phyloP scores from a whole-genome alignment of 2,888 invertebrate genomes.

The Drosophila dives region DNA sequence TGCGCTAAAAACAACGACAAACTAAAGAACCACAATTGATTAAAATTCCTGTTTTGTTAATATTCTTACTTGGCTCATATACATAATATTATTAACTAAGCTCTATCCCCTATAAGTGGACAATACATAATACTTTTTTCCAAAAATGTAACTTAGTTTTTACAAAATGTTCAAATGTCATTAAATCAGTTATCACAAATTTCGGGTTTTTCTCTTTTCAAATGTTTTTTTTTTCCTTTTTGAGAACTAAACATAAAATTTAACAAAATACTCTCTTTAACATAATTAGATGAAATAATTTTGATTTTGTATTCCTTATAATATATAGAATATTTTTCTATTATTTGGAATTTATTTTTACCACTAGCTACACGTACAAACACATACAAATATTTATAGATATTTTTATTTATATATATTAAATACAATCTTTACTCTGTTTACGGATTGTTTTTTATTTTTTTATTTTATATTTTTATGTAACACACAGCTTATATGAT shows the following conservation, averaged over 20 bases:
- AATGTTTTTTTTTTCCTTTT: constrained; percentile 9
- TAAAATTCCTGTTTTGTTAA: constrained; percentile 64
- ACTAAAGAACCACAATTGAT: constrained; percentile 56
- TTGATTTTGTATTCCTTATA: constrained; percentile 30
- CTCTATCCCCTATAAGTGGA: constrained; percentile 28
- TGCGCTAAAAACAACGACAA: constrained; percentile 70
- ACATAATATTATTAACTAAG: constrained; percentile 35
- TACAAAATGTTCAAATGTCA: constrained; percentile 56
- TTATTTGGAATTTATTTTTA: constrained; percentile 38
- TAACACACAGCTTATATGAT: constrained; percentile 52
- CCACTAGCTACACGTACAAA: constrained; percentile 64
- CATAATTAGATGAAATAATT: constrained; percentile 6
- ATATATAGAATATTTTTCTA: constrained; percentile 14
- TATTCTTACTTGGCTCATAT: constrained; percentile 34
- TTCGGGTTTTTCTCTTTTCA: constrained; percentile 36
- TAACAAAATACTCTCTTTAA: constrained; percentile 7
- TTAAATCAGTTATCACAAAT: constrained; percentile 80
- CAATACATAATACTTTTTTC: constrained; percentile 33
- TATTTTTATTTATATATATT: constrained; percentile 38
- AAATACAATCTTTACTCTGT: constrained; percentile 46
- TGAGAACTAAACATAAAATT: constrained; percentile 14
- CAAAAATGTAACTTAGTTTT: constrained; percentile 48
- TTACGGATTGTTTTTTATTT: constrained; percentile 18
- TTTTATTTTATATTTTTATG: constrained; percentile 25
- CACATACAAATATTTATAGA: constrained; percentile 69